Conservation (phyloP, 2,113 vertebrate genomes). For the Lagenorhynchus albirostris region DNA sequence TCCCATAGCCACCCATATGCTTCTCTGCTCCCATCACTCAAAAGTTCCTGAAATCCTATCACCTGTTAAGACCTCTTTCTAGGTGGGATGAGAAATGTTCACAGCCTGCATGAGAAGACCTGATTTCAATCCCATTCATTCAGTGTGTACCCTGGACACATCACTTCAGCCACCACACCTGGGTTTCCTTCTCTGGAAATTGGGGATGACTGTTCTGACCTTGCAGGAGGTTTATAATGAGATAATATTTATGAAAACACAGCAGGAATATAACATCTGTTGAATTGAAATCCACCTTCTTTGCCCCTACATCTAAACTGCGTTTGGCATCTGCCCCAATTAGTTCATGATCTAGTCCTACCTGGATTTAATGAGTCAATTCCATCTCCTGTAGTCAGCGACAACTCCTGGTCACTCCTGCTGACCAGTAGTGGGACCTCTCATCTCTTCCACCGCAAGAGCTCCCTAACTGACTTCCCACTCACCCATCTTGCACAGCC, state of each 20-base stretch:
- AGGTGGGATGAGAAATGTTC: background rate
- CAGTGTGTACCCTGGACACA: background rate
- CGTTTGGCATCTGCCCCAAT: background rate
- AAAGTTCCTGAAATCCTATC: background rate
- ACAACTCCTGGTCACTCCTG: background rate
- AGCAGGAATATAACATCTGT: background rate
- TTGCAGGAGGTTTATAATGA: background rate
- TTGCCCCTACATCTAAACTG: background rate
- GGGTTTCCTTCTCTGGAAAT: background rate
- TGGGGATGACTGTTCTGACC: background rate
- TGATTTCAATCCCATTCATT: background rate
- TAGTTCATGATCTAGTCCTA: background rate
- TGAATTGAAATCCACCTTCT: background rate
- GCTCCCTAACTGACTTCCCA: background rate
- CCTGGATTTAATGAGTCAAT: background rate
- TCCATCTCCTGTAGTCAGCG: too few species aligned
- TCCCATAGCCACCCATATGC: background rate
- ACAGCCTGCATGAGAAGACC: background rate
- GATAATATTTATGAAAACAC: background rate
- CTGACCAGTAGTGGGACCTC: background rate
- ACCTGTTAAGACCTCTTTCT: background rate
- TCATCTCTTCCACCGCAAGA: background rate
- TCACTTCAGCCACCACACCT: background rate
- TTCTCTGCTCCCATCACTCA: background rate
- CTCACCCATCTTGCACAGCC: background rate